Evolutionary conservation across 2,797 vertebrate genomes (phyloP).

Genomic region (Schizopygopsis pylzovi): DNA sequence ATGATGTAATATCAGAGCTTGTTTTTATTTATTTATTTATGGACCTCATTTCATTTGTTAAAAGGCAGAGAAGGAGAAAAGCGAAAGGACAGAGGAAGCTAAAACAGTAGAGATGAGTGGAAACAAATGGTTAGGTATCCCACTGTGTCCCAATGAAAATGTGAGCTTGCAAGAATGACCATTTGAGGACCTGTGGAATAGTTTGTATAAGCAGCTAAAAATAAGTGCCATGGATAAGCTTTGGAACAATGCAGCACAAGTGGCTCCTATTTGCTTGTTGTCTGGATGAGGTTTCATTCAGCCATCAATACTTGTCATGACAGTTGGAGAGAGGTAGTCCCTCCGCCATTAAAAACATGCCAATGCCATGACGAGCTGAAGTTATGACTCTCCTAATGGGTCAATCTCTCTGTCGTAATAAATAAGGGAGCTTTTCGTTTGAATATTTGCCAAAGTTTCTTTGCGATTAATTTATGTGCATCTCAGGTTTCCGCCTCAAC

Average conservation of each 20-base stretch:
- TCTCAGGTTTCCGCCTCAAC: constrained; percentile 54
- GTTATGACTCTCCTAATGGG: constrained; percentile 59
- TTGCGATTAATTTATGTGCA: constrained; percentile 58
- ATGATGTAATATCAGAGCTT: background rate
- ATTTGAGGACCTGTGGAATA: constrained; percentile 70
- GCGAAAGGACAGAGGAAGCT: background rate
- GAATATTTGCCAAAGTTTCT: constrained; percentile 62
- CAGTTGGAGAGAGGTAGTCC: constrained; percentile 37
- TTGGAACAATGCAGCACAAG: constrained; percentile 73
- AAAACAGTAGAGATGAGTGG: background rate
- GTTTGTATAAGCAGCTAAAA: constrained; percentile 73
- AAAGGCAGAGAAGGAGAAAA: background rate
- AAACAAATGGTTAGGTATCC: constrained; percentile 60
- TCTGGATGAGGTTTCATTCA: constrained; percentile 66
- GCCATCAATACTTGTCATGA: constrained; percentile 66
- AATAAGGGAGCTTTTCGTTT: constrained; percentile 59
- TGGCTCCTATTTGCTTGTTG: constrained; percentile 68
- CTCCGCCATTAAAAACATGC: constrained; percentile 61
- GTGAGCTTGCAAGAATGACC: constrained; percentile 56
- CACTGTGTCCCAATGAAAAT: constrained; percentile 51
- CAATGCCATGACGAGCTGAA: constrained; percentile 55
- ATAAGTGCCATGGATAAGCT: constrained; percentile 69
- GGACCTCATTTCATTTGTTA: background rate
- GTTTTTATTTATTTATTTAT: background rate
- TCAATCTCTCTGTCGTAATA: constrained; percentile 62